Percentiles rank a stretch among this genome's conserved stretches.
phyloP scores from a whole-genome alignment of 2,113 vertebrate species.

The Turnix velox region DNA sequence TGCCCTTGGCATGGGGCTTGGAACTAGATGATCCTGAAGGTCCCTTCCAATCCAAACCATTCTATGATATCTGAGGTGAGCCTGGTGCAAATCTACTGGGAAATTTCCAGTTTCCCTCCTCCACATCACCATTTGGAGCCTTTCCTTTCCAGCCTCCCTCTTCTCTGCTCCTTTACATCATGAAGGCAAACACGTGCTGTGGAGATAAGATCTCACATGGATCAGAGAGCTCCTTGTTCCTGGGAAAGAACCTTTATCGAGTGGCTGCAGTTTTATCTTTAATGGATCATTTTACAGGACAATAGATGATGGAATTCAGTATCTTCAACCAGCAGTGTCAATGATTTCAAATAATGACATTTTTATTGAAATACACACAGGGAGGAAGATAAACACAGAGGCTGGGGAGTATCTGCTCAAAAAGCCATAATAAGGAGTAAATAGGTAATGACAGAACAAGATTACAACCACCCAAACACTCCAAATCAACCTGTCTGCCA shows the following conservation, averaged over 20 bases:
- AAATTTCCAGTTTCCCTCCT: not conserved
- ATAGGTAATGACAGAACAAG: slow-evolving; percentile 24
- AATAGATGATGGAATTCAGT: slow-evolving; percentile 5
- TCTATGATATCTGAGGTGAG: not conserved
- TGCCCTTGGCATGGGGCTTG: no score
- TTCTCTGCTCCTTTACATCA: not conserved
- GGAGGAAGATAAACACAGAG: slow-evolving; percentile 29
- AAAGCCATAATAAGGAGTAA: not conserved
- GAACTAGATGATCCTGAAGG: no score
- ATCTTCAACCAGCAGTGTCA: slow-evolving; percentile 32
- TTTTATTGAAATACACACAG: slow-evolving; percentile 38
- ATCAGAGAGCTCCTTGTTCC: not conserved
- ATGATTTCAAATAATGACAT: slow-evolving; percentile 50
- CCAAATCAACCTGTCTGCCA: not conserved
- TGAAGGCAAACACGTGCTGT: not conserved
- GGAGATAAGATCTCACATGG: not conserved
- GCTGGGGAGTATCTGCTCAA: not conserved
- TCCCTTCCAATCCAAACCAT: no score
- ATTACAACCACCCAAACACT: not conserved
- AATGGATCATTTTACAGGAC: slow-evolving; percentile 36
- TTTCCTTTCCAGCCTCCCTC: no score
- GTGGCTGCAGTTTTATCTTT: slow-evolving; percentile 25
- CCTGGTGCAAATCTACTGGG: not conserved
- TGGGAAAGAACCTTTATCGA: not conserved
- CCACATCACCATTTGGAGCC: no score